These are phyloP conservation scores for Cerceris ruficornis DNA, from an alignment of 2,888 invertebrate species.

Conservation along the genomic window DNA sequence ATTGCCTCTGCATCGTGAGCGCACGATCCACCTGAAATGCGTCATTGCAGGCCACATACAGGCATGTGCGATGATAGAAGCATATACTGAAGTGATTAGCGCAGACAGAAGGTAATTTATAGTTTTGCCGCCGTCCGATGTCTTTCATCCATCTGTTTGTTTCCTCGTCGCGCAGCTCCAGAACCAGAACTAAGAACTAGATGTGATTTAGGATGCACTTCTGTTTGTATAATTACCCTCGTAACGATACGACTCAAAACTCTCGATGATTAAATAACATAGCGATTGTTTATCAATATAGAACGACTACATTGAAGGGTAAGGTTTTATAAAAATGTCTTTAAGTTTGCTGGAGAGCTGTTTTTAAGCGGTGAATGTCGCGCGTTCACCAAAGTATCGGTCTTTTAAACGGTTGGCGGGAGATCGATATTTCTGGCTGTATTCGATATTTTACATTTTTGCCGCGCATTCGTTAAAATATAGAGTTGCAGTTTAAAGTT, in stretches of 20 bases:
- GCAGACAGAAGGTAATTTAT: constrained; percentile 27
- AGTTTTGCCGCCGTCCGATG: constrained; percentile 35
- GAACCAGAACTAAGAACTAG: constrained; percentile 20
- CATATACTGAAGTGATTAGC: constrained; percentile 10
- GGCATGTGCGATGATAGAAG: constrained; percentile 31
- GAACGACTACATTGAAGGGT: not conserved
- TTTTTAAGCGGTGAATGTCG: constrained; percentile 23
- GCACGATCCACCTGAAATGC: constrained; percentile 40
- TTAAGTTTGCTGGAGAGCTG: not conserved
- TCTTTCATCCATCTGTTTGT: constrained; percentile 37
- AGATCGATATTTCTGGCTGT: not conserved
- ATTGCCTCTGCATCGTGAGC: constrained; percentile 18
- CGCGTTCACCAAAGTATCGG: not conserved
- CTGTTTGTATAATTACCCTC: not conserved
- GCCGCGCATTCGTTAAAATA: no score
- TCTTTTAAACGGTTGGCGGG: no score
- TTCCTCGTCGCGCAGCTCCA: constrained; percentile 41
- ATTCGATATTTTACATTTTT: not conserved
- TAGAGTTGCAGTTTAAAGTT: no score
- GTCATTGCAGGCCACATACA: constrained; percentile 20
- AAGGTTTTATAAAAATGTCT: not conserved
- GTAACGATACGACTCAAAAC: not conserved
- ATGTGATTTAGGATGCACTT: not conserved
- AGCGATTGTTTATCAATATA: not conserved
- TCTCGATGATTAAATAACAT: not conserved